Evolutionary conservation across 2,888 invertebrate genomes (phyloP), one percentile per base, ranked within the genome.

Genomic region (Acanthosepion esculentum): DNA sequence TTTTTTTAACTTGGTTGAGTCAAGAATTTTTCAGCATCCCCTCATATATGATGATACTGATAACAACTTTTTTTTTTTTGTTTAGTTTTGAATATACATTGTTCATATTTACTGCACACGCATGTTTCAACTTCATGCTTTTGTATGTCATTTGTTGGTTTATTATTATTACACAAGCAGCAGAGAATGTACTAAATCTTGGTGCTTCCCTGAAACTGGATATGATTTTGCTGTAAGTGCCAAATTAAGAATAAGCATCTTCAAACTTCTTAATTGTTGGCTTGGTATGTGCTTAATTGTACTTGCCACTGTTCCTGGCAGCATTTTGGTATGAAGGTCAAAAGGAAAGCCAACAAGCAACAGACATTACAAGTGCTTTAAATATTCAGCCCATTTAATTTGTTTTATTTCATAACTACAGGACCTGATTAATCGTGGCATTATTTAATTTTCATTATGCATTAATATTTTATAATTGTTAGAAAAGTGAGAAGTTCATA

Each of bases 261-360:
- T 78, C 78, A 78, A 33, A 78, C n/a, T 33, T 78, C 78, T 78
- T 78, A 78, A 78, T n/a, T 78, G n/a, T 78, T n/a, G n/a, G n/a
- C n/a, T 78, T 78, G 78, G 78, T 78, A 78, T 78, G 78, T 78
- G n/a, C 33, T 78, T n/a, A 78, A 78, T 78, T 78, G 78, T 78
- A 15, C 23, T n/a, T 33, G 33, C 33, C 78, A 33, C 78, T n/a
- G n/a, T n/a, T 78, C 78, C 33, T 33, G 12, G 78, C 78, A 78
- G 12, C 78, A 78, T 78, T 78, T 78, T 78, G n/a, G 15, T 78
- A 8, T 15, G 10, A 78, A 33, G 78, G n/a, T 78, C 78, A 78
- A 12, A 78, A n/a, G 12, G 2, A 78, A 10, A 78, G 15, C 15
- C 33, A 15, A n/a, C 18, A 78, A 64, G 41, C 41, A 41, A 41